phyloP scores from a whole-genome alignment of 2,888 invertebrate species.

The Plebejus argus region DNA sequence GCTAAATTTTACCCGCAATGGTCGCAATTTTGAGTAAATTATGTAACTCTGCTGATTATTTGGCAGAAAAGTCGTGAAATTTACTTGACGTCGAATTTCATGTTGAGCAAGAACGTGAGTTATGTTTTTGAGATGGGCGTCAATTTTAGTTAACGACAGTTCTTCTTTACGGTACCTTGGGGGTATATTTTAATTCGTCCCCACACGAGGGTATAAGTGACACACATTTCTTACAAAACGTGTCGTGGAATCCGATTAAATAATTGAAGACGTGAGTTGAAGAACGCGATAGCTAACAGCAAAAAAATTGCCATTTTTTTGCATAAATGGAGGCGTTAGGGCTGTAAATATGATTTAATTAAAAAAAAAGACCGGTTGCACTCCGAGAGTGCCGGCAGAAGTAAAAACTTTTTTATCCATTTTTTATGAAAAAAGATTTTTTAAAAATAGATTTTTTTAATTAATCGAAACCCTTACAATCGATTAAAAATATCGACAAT shows the following conservation, averaged over 20 bases:
- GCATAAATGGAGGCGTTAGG: no score
- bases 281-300: no score
- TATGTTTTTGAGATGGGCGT: conserved; percentile 3
- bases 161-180: not conserved
- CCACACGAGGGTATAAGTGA: not conserved
- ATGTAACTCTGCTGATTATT: not conserved
- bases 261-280: not conserved
- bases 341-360: no score
- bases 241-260: not conserved
- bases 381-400: no score
- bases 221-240: not conserved
- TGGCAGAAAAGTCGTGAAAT: not conserved
- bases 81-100: not conserved
- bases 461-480: no score
- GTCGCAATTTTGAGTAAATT: no score
- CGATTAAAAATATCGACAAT: no score
- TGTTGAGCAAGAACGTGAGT: not conserved
- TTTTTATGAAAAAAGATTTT: no score
- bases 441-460: no score
- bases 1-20: not conserved
- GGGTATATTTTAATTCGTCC: not conserved
- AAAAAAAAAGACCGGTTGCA: no score
- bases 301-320: no score
- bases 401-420: no score
- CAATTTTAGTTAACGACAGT: conserved; percentile 15